Evolutionary conservation across 2,888 invertebrate species (phyloP).

Genomic region (Tetanocera ferruginea): DNA sequence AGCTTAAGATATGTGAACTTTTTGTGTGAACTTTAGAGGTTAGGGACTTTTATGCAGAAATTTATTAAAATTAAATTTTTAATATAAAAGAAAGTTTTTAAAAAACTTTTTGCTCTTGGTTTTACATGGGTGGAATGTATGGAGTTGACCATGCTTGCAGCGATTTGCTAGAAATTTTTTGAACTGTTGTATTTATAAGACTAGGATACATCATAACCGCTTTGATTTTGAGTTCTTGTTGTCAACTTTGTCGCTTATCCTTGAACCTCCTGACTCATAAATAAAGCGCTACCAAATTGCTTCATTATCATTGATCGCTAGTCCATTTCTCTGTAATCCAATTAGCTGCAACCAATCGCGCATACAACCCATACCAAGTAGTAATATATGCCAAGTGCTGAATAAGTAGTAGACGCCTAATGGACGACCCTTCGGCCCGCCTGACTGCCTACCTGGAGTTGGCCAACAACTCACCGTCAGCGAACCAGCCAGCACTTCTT

Average conservation of each 20-base stretch:
- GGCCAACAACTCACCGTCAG: slow-evolving; percentile 38
- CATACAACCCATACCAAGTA: neutral
- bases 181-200: too few relatives aligned
- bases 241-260: neutral
- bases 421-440: neutral
- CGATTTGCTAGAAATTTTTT: too few relatives aligned
- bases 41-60: too few relatives aligned
- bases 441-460: neutral
- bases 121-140: too few relatives aligned
- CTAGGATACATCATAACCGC: too few relatives aligned
- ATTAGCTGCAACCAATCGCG: slow-evolving; percentile 9
- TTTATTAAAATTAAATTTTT: too few relatives aligned
- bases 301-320: slow-evolving; percentile 20
- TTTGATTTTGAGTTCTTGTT: too few relatives aligned
- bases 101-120: too few relatives aligned
- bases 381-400: neutral
- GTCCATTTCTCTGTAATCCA: slow-evolving; percentile 5
- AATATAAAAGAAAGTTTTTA: too few relatives aligned
- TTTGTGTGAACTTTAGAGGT: too few relatives aligned
- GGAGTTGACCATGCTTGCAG: too few relatives aligned
- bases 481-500: slow-evolving; percentile 49
- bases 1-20: too few relatives aligned
- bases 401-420: neutral
- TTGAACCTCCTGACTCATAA: neutral
- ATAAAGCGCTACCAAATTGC: slow-evolving; percentile 15